Percentiles rank a stretch among this genome's conserved stretches.
These are phyloP conservation scores for Zoanthus gigantus DNA, from an alignment of 92 coral and sea anemone species.

Conservation along the genomic window DNA sequence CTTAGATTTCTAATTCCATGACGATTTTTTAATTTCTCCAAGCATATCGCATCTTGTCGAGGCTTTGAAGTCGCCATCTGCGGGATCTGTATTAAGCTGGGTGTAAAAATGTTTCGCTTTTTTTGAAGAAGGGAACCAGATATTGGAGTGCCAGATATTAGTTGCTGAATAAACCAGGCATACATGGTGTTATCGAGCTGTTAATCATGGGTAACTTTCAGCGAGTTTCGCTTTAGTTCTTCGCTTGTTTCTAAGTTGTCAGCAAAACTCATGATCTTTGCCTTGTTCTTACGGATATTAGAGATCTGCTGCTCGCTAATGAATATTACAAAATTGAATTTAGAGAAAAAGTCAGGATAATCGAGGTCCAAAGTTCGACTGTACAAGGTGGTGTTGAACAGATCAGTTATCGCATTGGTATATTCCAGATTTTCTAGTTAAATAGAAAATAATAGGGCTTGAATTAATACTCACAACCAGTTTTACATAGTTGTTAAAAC, in stretches of 20 bases:
- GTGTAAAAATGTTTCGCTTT: conserved; percentile 55
- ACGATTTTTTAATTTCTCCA: conserved; percentile 56
- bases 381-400: too few species aligned
- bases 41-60: conserved; percentile 28
- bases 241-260: conserved; percentile 48
- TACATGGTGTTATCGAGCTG: not conserved
- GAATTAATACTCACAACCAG: too few species aligned
- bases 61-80: conserved; percentile 36
- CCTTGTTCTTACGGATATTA: not conserved
- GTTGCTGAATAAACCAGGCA: conserved; percentile 58
- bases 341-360: too few species aligned
- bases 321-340: too few species aligned
- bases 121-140: conserved; percentile 61
- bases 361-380: too few species aligned
- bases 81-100: conserved; percentile 43
- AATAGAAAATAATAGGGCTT: too few species aligned
- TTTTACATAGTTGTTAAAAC: too few species aligned
- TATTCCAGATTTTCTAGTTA: too few species aligned
- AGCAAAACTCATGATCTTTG: not conserved
- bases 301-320: too few species aligned
- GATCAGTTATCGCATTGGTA: too few species aligned
- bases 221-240: conserved; percentile 13
- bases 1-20: conserved; percentile 65
- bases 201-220: conserved; percentile 19
- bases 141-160: conserved; percentile 39